Base-by-base conservation (phyloP, 2,888 invertebrate species). In the Aporophyla nigra region DNA sequence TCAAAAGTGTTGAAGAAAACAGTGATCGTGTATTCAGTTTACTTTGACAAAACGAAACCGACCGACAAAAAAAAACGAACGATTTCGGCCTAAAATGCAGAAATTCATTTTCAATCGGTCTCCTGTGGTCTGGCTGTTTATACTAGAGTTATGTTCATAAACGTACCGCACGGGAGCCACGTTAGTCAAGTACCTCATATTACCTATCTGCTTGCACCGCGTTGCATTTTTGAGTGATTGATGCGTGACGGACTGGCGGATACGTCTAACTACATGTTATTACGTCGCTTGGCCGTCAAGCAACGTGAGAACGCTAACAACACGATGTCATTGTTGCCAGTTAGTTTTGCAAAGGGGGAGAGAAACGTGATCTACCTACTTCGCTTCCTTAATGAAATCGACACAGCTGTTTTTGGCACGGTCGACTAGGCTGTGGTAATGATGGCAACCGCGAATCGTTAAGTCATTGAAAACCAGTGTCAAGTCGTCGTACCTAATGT, bases 261-360 rank as follows among this genome's bases (percentile, higher is more conserved):
- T 58, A 33, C 19, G 6, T 33, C 33, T 67, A 56, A 10, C 53
- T 33, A 67, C 66, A 33, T 33, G 21, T 66, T 16, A 33, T 53
- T 67, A 33, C 67, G 16, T 33, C 33, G 67, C 10, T 53, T 67
- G 33, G 10, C 16, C 54, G n/a, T n/a, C 67, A 54, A 33, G 16
- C 33, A 33, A 33, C 56, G 33, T 33, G 71, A 24, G 49, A 71
- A 40, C 71, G 24, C 49, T 71, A 10, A 24, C 24, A 40, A 40
- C 21, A 71, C 24, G 16, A 51, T 9, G 21, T 9, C 51, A 51
- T 71, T 40, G 14, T 51, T 71, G 40, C 40, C 49, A 12, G 19
- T 21, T 19, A 9, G 3, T 49, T 69, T 71, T 49, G 33, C 14
- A 69, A 49, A 69, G 46, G 46, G n/a, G n/a, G 33, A 69, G n/a